Evolutionary conservation across 2,888 invertebrate species (phyloP).

Genomic region (Tryphoninae sp.): DNA sequence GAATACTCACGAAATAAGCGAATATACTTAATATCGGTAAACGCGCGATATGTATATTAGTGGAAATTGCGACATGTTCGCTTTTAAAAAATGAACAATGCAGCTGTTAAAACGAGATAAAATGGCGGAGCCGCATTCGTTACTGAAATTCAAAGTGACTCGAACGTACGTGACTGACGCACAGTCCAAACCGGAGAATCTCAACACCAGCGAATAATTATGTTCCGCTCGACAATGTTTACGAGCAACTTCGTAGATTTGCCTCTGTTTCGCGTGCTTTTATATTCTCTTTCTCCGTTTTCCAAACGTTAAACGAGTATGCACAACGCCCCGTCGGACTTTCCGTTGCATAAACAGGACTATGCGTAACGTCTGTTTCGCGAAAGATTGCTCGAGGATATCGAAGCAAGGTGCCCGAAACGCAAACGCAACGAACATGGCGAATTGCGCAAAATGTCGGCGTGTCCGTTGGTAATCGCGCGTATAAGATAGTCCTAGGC

Average conservation of each 20-base stretch:
- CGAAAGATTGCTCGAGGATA: background rate
- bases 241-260: conserved; percentile 24
- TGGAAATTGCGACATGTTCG: background rate
- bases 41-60: background rate
- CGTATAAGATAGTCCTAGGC: background rate
- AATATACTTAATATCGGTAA: background rate
- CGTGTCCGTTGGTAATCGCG: conserved; percentile 3
- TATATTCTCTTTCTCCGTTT: conserved; percentile 21
- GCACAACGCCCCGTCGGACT: conserved; percentile 5
- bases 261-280: background rate
- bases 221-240: conserved; percentile 28
- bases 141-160: background rate
- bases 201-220: background rate
- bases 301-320: background rate
- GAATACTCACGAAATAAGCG: background rate
- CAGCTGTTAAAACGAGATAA: background rate
- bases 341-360: conserved; percentile 41
- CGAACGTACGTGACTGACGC: background rate
- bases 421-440: conserved; percentile 7
- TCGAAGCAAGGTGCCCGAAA: conserved; percentile 12
- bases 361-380: conserved; percentile 24
- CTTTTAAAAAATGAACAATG: background rate
- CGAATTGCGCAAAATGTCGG: conserved; percentile 44
- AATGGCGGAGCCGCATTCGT: background rate
- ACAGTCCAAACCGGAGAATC: conserved; percentile 11